These are phyloP conservation scores for Gallirallus australis DNA, from an alignment of 2,797 vertebrate species.

Conservation along the genomic window DNA sequence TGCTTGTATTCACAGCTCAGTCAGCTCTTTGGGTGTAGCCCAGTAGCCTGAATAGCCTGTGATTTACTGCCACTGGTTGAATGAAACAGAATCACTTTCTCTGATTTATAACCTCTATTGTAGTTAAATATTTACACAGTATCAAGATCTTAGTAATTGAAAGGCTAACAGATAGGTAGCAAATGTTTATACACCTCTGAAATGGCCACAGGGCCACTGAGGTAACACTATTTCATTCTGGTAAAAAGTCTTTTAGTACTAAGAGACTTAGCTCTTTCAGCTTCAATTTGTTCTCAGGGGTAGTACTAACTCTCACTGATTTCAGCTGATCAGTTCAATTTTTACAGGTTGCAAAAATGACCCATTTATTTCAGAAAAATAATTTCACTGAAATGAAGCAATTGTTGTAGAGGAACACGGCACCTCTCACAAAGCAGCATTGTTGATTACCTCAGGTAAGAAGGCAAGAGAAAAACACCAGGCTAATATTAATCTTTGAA, in stretches of 20 bases:
- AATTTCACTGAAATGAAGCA: neutral
- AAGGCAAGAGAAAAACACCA: neutral
- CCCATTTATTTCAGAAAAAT: neutral
- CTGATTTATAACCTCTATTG: slow-evolving; percentile 53
- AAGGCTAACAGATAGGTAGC: slow-evolving; percentile 58
- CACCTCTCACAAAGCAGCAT: neutral
- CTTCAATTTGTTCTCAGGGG: neutral
- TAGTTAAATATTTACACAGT: slow-evolving; percentile 66
- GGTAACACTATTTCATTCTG: slow-evolving; percentile 43
- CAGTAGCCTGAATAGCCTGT: slow-evolving; percentile 22
- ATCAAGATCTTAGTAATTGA: slow-evolving; percentile 60
- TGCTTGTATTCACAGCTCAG: neutral
- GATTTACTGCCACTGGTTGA: slow-evolving; percentile 52
- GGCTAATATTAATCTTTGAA: neutral
- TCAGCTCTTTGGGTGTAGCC: slow-evolving; percentile 31
- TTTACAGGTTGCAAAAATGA: neutral
- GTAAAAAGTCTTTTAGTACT: neutral
- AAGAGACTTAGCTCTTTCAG: neutral
- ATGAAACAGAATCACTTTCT: slow-evolving; percentile 51
- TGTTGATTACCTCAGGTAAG: neutral
- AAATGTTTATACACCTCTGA: slow-evolving; percentile 67
- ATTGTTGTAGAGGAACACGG: accelerated
- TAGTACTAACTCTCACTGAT: neutral
- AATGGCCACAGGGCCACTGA: slow-evolving; percentile 27
- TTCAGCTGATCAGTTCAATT: neutral